Evolutionary conservation across 2,888 invertebrate genomes (phyloP).

Genomic region (Stegophylla sp.): DNA sequence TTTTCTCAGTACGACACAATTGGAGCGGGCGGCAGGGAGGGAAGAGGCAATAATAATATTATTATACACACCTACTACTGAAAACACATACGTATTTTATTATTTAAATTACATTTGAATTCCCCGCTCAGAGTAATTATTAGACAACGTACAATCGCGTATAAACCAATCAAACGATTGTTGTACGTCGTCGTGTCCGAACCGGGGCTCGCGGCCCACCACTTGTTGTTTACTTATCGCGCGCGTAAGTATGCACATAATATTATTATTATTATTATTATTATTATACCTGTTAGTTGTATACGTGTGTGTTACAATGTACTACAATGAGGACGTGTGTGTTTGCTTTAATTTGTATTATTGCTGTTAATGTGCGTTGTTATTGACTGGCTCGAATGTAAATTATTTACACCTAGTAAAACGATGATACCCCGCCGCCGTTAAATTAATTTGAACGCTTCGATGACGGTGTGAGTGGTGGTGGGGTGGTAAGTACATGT

Average conservation of each 20-base stretch:
- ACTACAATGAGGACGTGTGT: too few species aligned
- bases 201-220: neutral
- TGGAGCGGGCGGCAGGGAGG: neutral
- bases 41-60: too few species aligned
- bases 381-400: conserved; percentile 1
- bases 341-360: conserved; percentile 3
- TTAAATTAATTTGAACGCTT: too few species aligned
- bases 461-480: too few species aligned
- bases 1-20: neutral
- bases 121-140: neutral
- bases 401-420: conserved; percentile 25
- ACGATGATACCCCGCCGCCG: too few species aligned
- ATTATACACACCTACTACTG: too few species aligned
- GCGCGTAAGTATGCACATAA: too few species aligned
- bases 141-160: conserved; percentile 1
- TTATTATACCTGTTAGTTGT: too few species aligned
- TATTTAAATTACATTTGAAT: neutral
- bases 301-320: too few species aligned
- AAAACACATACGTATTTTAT: neutral
- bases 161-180: neutral
- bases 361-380: neutral
- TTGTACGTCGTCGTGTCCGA: neutral
- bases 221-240: conserved; percentile 16
- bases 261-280: too few species aligned
- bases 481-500: too few species aligned